Evolutionary conservation across 2,113 vertebrate genomes (phyloP).

Genomic region (Isurus oxyrinchus): DNA sequence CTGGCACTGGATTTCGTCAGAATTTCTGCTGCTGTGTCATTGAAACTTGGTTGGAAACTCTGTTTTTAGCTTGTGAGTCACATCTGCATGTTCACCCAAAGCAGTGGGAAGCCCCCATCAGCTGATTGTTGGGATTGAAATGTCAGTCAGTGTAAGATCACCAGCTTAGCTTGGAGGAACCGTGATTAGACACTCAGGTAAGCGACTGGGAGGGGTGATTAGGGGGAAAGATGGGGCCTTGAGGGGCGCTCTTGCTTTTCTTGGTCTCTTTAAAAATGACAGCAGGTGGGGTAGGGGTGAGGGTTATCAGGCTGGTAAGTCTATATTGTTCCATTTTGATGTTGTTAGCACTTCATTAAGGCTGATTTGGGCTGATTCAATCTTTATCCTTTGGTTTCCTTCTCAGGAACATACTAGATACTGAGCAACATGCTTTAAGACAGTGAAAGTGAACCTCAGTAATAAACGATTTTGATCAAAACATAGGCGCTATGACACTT

Average conservation of each 20-base stretch:
- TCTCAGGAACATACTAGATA: too few relatives aligned
- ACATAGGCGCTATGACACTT: background rate
- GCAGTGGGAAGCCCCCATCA: background rate
- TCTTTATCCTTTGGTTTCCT: background rate
- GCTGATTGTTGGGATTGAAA: background rate
- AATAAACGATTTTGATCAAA: background rate
- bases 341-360: background rate
- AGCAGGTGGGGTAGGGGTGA: background rate
- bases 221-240: background rate
- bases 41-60: too few relatives aligned
- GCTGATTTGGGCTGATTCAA: background rate
- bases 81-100: background rate
- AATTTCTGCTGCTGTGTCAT: too few relatives aligned
- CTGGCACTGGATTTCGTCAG: too few relatives aligned
- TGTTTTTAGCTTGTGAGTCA: background rate
- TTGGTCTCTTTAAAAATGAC: background rate
- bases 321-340: background rate
- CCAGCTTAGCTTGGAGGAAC: background rate
- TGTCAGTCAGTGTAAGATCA: background rate
- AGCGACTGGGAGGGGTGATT: fast-evolving
- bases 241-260: too few relatives aligned
- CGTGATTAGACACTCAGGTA: background rate
- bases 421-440: background rate
- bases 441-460: background rate
- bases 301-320: background rate